Conservation (phyloP, 2,888 invertebrate genomes). For the Protodeltote pygarga region DNA sequence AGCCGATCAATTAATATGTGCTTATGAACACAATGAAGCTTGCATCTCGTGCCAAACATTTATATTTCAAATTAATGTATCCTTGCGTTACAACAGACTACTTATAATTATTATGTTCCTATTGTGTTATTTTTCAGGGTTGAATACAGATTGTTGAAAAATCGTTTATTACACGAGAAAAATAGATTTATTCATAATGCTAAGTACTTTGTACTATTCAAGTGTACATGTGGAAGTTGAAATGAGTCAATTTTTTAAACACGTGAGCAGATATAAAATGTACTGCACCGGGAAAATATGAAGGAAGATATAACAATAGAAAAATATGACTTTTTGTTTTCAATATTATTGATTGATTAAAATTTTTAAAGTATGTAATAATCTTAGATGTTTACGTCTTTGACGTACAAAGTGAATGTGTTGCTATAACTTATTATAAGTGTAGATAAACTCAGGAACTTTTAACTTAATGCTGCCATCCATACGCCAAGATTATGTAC, state of each 20-base stretch:
- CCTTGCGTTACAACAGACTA: conserved; percentile 3
- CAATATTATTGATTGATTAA: too few relatives aligned
- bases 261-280: conserved; percentile 1
- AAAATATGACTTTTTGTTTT: background rate
- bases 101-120: background rate
- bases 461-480: conserved; percentile 12
- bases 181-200: conserved; percentile 39
- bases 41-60: background rate
- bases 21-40: background rate
- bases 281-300: background rate
- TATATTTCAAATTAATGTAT: background rate
- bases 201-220: conserved; percentile 42
- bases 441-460: conserved; percentile 22
- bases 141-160: background rate
- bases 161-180: conserved; percentile 21
- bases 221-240: conserved; percentile 26
- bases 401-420: background rate
- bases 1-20: background rate
- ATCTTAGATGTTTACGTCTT: conserved; percentile 12
- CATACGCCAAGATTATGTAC: conserved; percentile 24
- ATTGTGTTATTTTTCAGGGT: conserved; percentile 10
- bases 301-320: background rate
- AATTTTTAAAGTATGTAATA: too few relatives aligned
- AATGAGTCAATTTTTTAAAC: conserved; percentile 8
- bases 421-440: conserved; percentile 1